Evolutionary conservation across 2,888 invertebrate species (phyloP), one percentile per base, ranked within the genome.

Genomic region (Polydrusus pterygomalis): DNA sequence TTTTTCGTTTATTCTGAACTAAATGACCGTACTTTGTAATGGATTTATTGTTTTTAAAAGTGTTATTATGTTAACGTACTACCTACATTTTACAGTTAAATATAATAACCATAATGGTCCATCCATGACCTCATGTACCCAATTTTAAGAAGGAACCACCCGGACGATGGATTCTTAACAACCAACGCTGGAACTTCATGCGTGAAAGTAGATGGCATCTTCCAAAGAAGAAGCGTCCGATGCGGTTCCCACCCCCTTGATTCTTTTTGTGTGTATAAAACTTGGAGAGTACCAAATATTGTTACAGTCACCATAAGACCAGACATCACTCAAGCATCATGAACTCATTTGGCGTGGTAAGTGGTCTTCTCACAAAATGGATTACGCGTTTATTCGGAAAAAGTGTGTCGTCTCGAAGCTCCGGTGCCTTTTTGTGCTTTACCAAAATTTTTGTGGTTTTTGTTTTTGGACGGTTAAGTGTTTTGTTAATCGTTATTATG

Each of bases 281-380:
- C 75, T 78, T 45, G 76, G 49, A 43, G 20, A 49, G 64, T 71
- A 51, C 70, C 70, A 64, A 77, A 63, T 43, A 56, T 81, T 83
- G 80, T 79, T 83, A 87, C 87, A 87, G 87, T 87, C 87, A 86
- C 87, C 87, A 86, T 84, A 82, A 83, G 85, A 85, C 86, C 87
- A 85, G 85, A 81, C 84, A 85, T 82, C 85, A 82, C 77, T 79
- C 83, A 86, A 87, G 87, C 88, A 87, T 87, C 88, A 88, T 88
- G 88, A 88, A 87, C 85, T 86, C 86, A 83, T 87, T 85, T 83
- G 86, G 86, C 86, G 87, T 88, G 88, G 88, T 88, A 88, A 88
- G 88, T 84, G 83, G 79, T 80, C 78, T 70, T 76, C 10, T 45
- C 45, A 9, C 47, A 70, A 58, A n/a, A 82, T 81, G 82, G 82